These are phyloP conservation scores for Lontra canadensis DNA, from an alignment of 2,113 vertebrate species.

Conservation along the genomic window DNA sequence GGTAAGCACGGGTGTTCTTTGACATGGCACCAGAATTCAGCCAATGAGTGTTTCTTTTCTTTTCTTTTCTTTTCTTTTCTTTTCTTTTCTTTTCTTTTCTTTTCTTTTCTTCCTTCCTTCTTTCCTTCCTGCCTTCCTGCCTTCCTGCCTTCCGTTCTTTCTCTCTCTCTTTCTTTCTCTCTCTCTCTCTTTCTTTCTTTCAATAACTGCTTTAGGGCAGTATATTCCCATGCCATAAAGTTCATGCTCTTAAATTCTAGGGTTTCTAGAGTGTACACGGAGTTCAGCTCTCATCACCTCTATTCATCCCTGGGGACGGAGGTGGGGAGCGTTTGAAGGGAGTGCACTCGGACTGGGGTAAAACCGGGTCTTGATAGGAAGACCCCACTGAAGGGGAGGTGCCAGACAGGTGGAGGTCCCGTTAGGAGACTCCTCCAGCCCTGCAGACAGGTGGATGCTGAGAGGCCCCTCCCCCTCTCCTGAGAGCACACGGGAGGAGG, in stretches of 20 bases:
- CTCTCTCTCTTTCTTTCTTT: neutral
- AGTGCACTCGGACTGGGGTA: neutral
- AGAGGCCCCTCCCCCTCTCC: neutral
- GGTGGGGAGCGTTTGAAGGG: neutral
- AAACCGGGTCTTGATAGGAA: neutral
- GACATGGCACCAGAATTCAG: neutral
- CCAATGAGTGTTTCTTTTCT: neutral
- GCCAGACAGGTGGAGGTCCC: neutral
- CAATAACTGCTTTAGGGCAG: fast-evolving
- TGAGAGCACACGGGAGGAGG: fast-evolving
- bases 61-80: no score
- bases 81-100: neutral
- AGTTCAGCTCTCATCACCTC: neutral
- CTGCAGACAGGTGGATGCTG: neutral
- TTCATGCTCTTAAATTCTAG: fast-evolving
- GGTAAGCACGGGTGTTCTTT: neutral
- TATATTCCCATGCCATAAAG: neutral
- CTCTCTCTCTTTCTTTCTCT: no score
- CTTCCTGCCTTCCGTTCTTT: no score
- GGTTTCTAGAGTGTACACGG: fast-evolving
- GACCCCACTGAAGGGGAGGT: neutral
- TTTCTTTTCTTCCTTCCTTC: no score
- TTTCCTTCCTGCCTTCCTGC: no score
- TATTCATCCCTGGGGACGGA: neutral
- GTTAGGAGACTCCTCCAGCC: neutral